Conservation (phyloP, 2,797 vertebrate species). For the Carapus acus region DNA sequence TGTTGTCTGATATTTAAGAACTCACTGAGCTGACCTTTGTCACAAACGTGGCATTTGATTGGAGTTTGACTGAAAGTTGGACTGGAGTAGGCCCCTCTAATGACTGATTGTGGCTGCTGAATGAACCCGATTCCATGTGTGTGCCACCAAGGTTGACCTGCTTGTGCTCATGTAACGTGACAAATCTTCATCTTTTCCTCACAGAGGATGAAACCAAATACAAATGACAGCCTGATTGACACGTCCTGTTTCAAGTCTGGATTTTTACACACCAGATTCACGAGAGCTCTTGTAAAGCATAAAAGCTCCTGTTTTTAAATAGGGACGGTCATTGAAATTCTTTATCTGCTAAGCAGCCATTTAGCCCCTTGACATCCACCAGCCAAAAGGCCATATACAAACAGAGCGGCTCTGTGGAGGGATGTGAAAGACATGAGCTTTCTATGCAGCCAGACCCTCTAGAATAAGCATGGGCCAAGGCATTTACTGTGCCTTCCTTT, state of each 20-base stretch:
- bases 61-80: slow-evolving; percentile 46
- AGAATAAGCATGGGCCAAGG: slow-evolving; percentile 52
- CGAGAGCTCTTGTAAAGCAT: slow-evolving; percentile 47
- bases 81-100: slow-evolving; percentile 51
- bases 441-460: slow-evolving; percentile 47
- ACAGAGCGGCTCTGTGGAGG: slow-evolving; percentile 46
- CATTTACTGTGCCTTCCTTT: slow-evolving; percentile 61
- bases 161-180: neutral
- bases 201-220: too few species aligned
- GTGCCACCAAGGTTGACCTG: slow-evolving; percentile 2
- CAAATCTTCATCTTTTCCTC: too few species aligned
- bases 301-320: slow-evolving; percentile 60
- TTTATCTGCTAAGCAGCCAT: slow-evolving; percentile 67
- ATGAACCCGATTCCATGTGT: slow-evolving; percentile 17
- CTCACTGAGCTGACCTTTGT: slow-evolving; percentile 58
- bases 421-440: slow-evolving; percentile 59
- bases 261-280: slow-evolving; percentile 45
- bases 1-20: too few species aligned
- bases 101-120: slow-evolving; percentile 42
- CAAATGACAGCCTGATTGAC: slow-evolving; percentile 21
- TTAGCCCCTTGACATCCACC: slow-evolving; percentile 44
- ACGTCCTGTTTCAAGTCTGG: slow-evolving; percentile 28
- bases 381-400: slow-evolving; percentile 58
- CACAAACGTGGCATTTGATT: slow-evolving; percentile 58
- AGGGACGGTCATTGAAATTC: slow-evolving; percentile 64